Evolutionary conservation across 2,888 invertebrate genomes (phyloP), one percentile per base, ranked within the genome.

Genomic region (Pheosia tremula): DNA sequence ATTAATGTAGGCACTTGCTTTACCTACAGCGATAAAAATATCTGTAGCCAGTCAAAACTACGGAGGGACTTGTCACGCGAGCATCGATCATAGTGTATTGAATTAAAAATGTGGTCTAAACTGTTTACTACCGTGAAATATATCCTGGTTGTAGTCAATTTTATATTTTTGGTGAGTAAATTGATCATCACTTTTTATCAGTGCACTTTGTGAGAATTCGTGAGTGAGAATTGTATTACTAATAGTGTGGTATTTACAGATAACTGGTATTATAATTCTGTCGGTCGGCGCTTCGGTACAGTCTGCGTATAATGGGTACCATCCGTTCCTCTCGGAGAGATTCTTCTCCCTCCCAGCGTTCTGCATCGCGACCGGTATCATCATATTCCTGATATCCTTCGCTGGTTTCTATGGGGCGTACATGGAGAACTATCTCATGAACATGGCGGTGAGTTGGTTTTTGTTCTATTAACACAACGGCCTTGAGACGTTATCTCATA

Each of bases 361-460:
- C 63, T 93, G 97, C 59, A 96, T 97, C 67, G 95, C 96, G 3
- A 94, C 97, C 41, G 97, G 97, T 10, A 85, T 81, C 88, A 94
- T 97, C 71, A 95, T 97, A 77, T 96, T 98, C 84, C 84, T 97
- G 69, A 96, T 98, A 57, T 96, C 97, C 0, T 97, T 97, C 87
- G 96, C 97, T 78, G 98, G 98, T 63, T 98, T 98, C 90, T 98
- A 97, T 90, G 98, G 98, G 54, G 98, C 98, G 0, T 95, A 96
- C 72, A 96, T 95, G 80, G 97, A 98, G 85, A 97, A 96, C 88
- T 96, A 97, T 83, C 95, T 96, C 80, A 95, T 98, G 95, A 96
- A 96, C 52, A 94, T 97, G 83, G 96, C 96, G 82, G 97, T 97
- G 90, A 95, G 95, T 93, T 61, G 39, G 59, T 68, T 43, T 66